A percentile compares a stretch with the other conserved stretches of the same genome.
phyloP scores from a whole-genome alignment of 2,888 invertebrate genomes.

The Apodemia hepburni region DNA sequence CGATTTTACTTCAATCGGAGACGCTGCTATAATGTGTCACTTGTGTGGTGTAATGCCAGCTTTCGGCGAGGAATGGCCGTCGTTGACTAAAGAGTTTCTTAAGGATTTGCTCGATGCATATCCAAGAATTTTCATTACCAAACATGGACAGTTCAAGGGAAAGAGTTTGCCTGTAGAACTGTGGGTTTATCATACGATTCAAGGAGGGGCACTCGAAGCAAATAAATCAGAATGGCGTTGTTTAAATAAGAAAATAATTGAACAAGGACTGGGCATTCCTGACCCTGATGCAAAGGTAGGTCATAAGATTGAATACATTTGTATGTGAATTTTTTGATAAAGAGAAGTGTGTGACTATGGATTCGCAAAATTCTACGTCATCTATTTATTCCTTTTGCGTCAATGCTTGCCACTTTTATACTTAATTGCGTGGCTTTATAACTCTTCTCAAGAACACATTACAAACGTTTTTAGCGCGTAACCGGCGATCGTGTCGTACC shows the following conservation, averaged over 20 bases:
- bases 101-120: slow-evolving; percentile 74
- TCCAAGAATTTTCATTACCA: slow-evolving; percentile 74
- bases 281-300: slow-evolving; percentile 51
- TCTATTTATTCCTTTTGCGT: too few relatives aligned
- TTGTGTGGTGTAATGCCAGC: slow-evolving; percentile 85
- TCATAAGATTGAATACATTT: slow-evolving; percentile 61
- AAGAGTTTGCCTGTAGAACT: slow-evolving; percentile 82
- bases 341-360: too few relatives aligned
- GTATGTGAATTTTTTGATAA: slow-evolving; percentile 33
- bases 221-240: slow-evolving; percentile 82
- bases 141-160: slow-evolving; percentile 67
- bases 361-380: too few relatives aligned
- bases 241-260: slow-evolving; percentile 83
- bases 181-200: slow-evolving; percentile 81
- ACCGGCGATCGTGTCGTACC: too few relatives aligned
- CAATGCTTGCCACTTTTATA: too few relatives aligned
- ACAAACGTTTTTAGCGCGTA: too few relatives aligned
- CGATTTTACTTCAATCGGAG: slow-evolving; percentile 71
- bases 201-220: slow-evolving; percentile 84
- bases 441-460: too few relatives aligned
- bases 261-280: slow-evolving; percentile 82
- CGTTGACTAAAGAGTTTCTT: slow-evolving; percentile 81
- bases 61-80: slow-evolving; percentile 83
- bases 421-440: too few relatives aligned
- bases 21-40: slow-evolving; percentile 83